Percentiles rank a stretch among this genome's conserved stretches.
phyloP scores from a whole-genome alignment of 1,140 invertebrate genomes.

The Drosophila ogumai region DNA sequence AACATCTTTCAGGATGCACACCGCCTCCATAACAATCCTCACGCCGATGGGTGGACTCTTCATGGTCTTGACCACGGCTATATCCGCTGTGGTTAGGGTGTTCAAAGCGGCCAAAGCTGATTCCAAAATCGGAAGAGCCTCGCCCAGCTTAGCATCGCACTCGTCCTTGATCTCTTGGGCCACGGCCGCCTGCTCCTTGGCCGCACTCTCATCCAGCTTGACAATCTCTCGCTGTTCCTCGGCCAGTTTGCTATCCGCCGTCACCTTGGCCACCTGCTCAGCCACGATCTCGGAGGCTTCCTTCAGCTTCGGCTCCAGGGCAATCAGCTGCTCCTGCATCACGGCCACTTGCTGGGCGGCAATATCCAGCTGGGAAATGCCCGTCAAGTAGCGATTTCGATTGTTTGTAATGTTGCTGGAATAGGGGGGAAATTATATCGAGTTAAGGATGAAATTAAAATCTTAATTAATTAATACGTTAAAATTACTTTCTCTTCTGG shows the following conservation, averaged over 20 bases:
- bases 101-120: conserved; percentile 95
- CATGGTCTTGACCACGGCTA: conserved; percentile 98
- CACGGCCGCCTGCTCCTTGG: conserved; percentile 90
- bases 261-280: conserved; percentile 88
- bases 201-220: conserved; percentile 88
- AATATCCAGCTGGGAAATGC: conserved; percentile 94
- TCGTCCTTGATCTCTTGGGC: conserved; percentile 97
- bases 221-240: conserved; percentile 86
- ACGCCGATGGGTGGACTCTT: conserved; percentile 98
- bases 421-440: conserved; percentile 7
- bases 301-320: conserved; percentile 94
- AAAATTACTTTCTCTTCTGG: conserved; percentile 89
- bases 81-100: conserved; percentile 95
- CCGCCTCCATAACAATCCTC: conserved; percentile 97
- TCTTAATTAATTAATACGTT: background rate
- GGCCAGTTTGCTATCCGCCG: conserved; percentile 88
- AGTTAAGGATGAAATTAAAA: background rate
- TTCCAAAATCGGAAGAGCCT: conserved; percentile 96
- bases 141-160: conserved; percentile 96
- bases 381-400: conserved; percentile 93
- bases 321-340: conserved; percentile 94
- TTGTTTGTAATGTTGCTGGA: conserved; percentile 85
- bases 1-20: conserved; percentile 94
- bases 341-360: conserved; percentile 93
- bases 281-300: conserved; percentile 89